phyloP scores from a whole-genome alignment of 2,888 invertebrate genomes.

The Stenodera caucasica region DNA sequence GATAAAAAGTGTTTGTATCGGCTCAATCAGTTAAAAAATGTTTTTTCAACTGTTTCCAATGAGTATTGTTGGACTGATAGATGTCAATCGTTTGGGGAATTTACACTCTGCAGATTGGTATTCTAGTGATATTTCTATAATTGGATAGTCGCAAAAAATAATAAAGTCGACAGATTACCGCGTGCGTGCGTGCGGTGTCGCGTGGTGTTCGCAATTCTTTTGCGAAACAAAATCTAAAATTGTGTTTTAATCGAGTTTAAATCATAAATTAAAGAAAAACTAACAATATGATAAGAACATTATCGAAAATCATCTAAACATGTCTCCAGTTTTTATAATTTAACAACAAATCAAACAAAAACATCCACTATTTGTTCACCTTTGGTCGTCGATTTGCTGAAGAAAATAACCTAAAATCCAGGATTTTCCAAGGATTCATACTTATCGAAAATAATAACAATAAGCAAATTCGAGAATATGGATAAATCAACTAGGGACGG shows the following conservation, averaged over 20 bases:
- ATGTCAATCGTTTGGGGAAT: neutral
- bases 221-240: constrained; percentile 18
- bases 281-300: neutral
- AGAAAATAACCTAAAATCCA: neutral
- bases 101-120: neutral
- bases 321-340: neutral
- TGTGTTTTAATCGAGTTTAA: neutral
- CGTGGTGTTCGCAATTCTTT: constrained; percentile 26
- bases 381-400: neutral
- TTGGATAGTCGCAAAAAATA: neutral
- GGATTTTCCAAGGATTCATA: neutral
- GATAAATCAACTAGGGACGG: constrained; percentile 34
- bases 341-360: neutral
- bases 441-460: constrained; percentile 8
- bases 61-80: too few relatives aligned
- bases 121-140: neutral
- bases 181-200: constrained; percentile 27
- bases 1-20: too few relatives aligned
- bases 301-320: neutral
- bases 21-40: too few relatives aligned
- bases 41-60: too few relatives aligned
- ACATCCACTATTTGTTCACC: neutral
- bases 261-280: neutral
- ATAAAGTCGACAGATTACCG: neutral
- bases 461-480: constrained; percentile 29